phyloP scores from a whole-genome alignment of 2,113 vertebrate species.

The Sinocyclocheilus anshuiensis region DNA sequence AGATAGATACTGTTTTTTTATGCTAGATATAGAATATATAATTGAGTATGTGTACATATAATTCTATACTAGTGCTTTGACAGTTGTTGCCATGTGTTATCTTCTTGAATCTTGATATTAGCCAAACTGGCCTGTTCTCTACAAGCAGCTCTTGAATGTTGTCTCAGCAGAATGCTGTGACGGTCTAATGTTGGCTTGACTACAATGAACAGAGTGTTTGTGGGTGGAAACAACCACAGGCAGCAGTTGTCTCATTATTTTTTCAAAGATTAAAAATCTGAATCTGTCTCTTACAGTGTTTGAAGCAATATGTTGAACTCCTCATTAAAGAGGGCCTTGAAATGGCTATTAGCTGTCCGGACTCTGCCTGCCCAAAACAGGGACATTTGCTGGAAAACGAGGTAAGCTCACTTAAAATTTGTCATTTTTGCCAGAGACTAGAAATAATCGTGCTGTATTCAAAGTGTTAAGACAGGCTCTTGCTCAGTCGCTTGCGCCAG shows the following conservation, averaged over 20 bases:
- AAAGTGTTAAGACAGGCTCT: neutral
- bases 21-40: neutral
- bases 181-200: conserved; percentile 11
- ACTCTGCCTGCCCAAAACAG: conserved; percentile 82
- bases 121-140: conserved; percentile 1
- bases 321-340: conserved; percentile 88
- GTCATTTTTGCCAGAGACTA: neutral
- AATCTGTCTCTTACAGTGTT: conserved; percentile 75
- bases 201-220: conserved; percentile 8
- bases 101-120: neutral
- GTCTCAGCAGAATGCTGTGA: conserved; percentile 13
- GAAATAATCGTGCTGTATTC: neutral
- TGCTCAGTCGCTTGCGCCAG: neutral
- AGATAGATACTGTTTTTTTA: neutral
- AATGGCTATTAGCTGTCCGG: conserved; percentile 85
- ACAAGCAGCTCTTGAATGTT: neutral
- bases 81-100: neutral
- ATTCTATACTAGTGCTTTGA: neutral
- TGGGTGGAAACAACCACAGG: conserved; percentile 12
- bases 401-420: conserved; percentile 60
- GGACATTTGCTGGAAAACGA: conserved; percentile 85
- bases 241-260: conserved; percentile 13
- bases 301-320: conserved; percentile 87
- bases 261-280: conserved; percentile 8
- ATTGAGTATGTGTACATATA: neutral